Base-by-base conservation (phyloP, 1,140 invertebrate species). In the Drosophila takahashii region DNA sequence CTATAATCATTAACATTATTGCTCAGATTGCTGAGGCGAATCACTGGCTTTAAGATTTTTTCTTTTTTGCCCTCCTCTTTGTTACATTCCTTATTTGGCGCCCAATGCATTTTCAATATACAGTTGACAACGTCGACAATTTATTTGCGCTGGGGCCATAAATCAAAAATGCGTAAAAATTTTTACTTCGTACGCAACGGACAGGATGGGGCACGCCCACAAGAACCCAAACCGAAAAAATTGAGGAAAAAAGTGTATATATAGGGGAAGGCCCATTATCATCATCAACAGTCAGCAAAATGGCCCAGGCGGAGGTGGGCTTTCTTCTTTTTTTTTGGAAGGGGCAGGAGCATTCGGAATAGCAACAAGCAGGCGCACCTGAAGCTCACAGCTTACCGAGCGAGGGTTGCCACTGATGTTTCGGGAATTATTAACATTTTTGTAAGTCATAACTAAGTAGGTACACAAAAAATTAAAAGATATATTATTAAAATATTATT, bases 121-220 rank as follows among this genome's bases (percentile, higher is more conserved):
- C 62, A 69, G 52, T 73, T 65, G 60, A 60, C 54, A 62, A 56
- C 53, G 66, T 66, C 75, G 79, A 59, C 74, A 86, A 89, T 86
- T 86, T 86, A 89, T 89, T 89, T 77, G 44, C 36, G 61, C 61
- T 45, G 41, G n/a, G 3, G 70, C 71, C 84, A 89, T 89, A 89
- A 89, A 89, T 89, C 84, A 89, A 89, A 89, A 89, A 89, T 89
- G 85, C 79, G 84, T 89, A 89, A 89, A 86, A 87, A 84, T 89
- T 79, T 87, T 70, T 84, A 67, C 70, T 54, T 71, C 62, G 56
- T 69, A 57, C 66, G 37, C 62, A 74, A 34, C 37, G 58, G 62
- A 56, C 48, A 60, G 26, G 53, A 41, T 56, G 44, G 50, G 62
- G 73, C 44, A 59, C 56, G 52, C 53, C 62, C 62, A 48, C 34